A percentile compares a stretch with the other conserved stretches of the same genome.
Evolutionary conservation across 2,797 vertebrate species (phyloP).

Genomic region (Malacoctenus gilli): DNA sequence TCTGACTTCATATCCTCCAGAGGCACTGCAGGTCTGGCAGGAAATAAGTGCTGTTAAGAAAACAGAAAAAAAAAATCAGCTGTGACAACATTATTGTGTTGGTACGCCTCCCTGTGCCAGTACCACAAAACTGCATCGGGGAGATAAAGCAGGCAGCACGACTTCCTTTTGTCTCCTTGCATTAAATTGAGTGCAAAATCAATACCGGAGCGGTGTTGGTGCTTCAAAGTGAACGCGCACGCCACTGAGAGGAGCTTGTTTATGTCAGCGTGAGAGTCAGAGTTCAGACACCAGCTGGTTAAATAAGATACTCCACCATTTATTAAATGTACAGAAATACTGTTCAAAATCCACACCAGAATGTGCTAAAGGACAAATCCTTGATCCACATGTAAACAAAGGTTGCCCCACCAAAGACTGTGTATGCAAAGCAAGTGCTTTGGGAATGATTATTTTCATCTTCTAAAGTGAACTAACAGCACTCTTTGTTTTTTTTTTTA

Average conservation of each 20-base stretch:
- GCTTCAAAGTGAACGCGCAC: neutral
- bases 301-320: constrained; percentile 77
- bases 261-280: constrained; percentile 34
- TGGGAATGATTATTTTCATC: constrained; percentile 47
- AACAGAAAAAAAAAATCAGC: constrained; percentile 24
- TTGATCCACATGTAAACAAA: constrained; percentile 74
- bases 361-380: constrained; percentile 64
- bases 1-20: constrained; percentile 6
- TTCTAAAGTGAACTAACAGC: constrained; percentile 44
- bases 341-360: constrained; percentile 76
- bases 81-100: constrained; percentile 14
- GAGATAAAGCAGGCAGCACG: constrained; percentile 3
- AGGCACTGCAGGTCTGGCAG: constrained; percentile 3
- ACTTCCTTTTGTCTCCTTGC: neutral
- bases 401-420: constrained; percentile 43
- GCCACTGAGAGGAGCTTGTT: neutral
- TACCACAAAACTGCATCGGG: constrained; percentile 42
- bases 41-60: constrained; percentile 23
- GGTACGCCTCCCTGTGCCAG: constrained; percentile 37
- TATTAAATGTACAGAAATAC: constrained; percentile 84
- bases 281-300: constrained; percentile 56
- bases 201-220: neutral
- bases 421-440: constrained; percentile 45
- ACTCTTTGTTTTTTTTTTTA: constrained; percentile 52
- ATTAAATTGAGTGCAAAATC: neutral